A percentile compares a stretch with the other conserved stretches of the same genome.
phyloP scores from a whole-genome alignment of 1,140 invertebrate genomes.

The Orius insidiosus region DNA sequence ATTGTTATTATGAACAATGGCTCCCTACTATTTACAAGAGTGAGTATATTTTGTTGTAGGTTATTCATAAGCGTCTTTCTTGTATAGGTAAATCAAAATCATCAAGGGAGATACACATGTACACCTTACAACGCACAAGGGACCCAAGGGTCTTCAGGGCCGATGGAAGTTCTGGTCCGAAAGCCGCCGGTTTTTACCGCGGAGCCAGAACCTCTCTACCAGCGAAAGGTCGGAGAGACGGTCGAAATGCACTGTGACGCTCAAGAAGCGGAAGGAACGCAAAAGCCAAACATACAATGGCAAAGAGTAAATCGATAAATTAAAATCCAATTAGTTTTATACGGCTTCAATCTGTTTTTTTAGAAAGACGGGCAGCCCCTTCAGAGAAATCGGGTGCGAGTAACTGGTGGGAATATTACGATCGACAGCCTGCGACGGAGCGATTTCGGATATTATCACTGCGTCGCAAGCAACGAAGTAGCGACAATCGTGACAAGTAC shows the following conservation, averaged over 20 bases:
- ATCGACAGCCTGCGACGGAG: conserved; percentile 69
- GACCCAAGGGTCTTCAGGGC: conserved; percentile 75
- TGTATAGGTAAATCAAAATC: conserved; percentile 55
- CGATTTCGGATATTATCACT: conserved; percentile 91
- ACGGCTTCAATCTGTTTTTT: not conserved
- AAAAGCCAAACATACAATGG: conserved; percentile 78
- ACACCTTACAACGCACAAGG: conserved; percentile 89
- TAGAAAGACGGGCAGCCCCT: conserved; percentile 61
- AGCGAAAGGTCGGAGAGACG: conserved; percentile 71
- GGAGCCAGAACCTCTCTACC: conserved; percentile 70
- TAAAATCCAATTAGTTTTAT: not conserved
- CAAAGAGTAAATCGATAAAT: conserved; percentile 42
- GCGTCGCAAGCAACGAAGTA: conserved; percentile 85
- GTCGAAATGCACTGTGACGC: conserved; percentile 88
- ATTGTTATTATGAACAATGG: conserved; percentile 88
- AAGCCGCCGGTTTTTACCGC: conserved; percentile 73
- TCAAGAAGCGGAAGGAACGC: conserved; percentile 74
- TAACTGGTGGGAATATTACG: conserved; percentile 74
- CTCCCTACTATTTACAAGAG: conserved; percentile 70
- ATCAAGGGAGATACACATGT: conserved; percentile 80
- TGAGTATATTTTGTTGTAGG: conserved; percentile 15
- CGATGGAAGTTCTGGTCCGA: conserved; percentile 89
- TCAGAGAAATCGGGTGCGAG: conserved; percentile 56
- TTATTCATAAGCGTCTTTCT: no score
- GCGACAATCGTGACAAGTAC: conserved; percentile 79